Evolutionary conservation across 2,797 vertebrate species (phyloP).

Genomic region (Melanotaenia trifasciata): DNA sequence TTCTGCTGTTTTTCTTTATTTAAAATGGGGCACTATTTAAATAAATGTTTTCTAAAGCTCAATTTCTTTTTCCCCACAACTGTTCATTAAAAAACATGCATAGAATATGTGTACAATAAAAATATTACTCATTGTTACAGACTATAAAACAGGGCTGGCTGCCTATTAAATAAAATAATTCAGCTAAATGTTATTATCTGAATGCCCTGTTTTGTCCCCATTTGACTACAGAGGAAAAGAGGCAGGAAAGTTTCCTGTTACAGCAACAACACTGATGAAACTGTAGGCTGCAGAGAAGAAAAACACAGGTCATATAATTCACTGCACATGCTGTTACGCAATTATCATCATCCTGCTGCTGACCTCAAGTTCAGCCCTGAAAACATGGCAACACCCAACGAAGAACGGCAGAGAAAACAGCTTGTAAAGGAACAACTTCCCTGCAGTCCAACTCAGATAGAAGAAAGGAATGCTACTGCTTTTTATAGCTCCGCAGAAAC

Average conservation of each 20-base stretch:
- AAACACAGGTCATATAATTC: conserved; percentile 28
- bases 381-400: conserved; percentile 47
- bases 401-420: conserved; percentile 50
- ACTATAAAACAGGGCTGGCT: background rate
- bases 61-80: too few species aligned
- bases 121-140: background rate
- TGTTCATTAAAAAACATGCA: too few species aligned
- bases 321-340: conserved; percentile 48
- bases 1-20: too few species aligned
- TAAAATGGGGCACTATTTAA: too few species aligned
- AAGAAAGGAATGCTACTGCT: conserved; percentile 26
- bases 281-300: conserved; percentile 23
- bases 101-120: background rate
- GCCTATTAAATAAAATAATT: background rate
- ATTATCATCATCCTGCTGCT: conserved; percentile 32
- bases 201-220: background rate
- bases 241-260: conserved; percentile 8
- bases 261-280: conserved; percentile 9
- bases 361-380: conserved; percentile 38
- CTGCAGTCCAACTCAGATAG: conserved; percentile 1
- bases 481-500: conserved; percentile 29
- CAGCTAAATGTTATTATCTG: background rate
- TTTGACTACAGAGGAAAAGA: conserved; percentile 27
- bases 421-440: conserved; percentile 15
- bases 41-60: too few species aligned